Base-by-base conservation (phyloP, 2,797 vertebrate species). In the Menidia menidia region DNA sequence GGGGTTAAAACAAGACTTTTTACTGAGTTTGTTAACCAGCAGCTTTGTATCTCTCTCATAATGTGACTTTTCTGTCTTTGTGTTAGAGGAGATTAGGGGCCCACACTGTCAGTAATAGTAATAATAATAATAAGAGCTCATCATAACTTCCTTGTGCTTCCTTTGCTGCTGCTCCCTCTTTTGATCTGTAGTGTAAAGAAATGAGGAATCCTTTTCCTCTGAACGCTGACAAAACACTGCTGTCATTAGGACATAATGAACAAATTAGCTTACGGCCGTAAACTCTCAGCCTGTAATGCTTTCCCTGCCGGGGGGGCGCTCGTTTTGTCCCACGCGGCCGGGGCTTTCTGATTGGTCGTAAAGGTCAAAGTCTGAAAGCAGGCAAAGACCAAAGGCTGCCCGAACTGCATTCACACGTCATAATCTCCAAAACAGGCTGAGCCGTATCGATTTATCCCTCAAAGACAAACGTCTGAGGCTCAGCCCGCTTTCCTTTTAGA, bases 321-420 rank as follows among this genome's bases (percentile, higher is more conserved):
- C 25, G 25, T 2, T 25, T 25, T 25, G 25, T 25, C 25, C 1
- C 25, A 25, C 25, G 25, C 25, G 25, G 42, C 52, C 51, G n/a
- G 59, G 48, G 53, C 10, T 84, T 63, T 61, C 13, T 13, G 35
- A 58, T 44, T 59, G 56, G 64, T 77, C 70, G 76, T 72, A 69
- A 57, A 41, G 83, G 80, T 76, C 87, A 90, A 86, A 87, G 84
- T 88, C 86, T 86, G 59, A 65, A 73, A 72, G 62, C 63, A 66
- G 71, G 66, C 66, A 71, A 14, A 70, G 72, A 78, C 71, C 66
- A 75, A 82, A 78, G 75, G 66, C 74, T 69, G 77, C n/a, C 12
- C 16, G 5, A 44, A 54, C 55, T 50, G 64, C 69, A 14, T 67
- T 81, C 66, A 6, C 60, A 82, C 60, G 67, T 83, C 72, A 73